These are phyloP conservation scores for Microcebus lehilahytsara DNA, from an alignment of 2,113 vertebrate species.

Conservation along the genomic window DNA sequence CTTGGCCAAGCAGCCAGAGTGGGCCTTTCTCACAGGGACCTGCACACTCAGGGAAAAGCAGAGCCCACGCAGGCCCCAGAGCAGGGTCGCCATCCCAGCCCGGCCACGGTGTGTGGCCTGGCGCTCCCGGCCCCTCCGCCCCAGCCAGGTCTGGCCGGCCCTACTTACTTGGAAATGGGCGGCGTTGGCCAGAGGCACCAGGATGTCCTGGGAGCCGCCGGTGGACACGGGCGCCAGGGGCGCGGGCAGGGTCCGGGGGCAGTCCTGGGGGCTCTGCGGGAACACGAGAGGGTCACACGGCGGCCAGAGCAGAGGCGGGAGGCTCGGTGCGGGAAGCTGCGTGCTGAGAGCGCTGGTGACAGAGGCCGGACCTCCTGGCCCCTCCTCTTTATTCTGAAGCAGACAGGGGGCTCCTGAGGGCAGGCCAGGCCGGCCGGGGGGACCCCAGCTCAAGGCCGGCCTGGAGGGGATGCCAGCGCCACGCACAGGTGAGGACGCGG, in stretches of 20 bases:
- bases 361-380: neutral
- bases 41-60: neutral
- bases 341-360: neutral
- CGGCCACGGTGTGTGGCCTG: neutral
- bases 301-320: neutral
- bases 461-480: neutral
- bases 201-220: conserved; percentile 86
- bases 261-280: conserved; percentile 87
- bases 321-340: neutral
- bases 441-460: neutral
- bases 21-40: neutral
- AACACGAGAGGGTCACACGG: conserved; percentile 45
- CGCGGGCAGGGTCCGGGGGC: conserved; percentile 86
- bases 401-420: neutral
- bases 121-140: neutral
- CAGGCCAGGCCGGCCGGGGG: neutral
- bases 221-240: conserved; percentile 87
- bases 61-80: neutral
- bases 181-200: conserved; percentile 86
- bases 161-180: conserved; percentile 81
- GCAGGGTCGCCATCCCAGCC: neutral
- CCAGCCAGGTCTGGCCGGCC: neutral
- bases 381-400: neutral
- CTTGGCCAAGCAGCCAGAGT: accelerated
- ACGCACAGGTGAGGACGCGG: accelerated